A percentile compares a stretch with the other conserved stretches of the same genome.
These are phyloP conservation scores for Drosophila triauraria DNA, from an alignment of 1,140 invertebrate genomes.

Conservation along the genomic window DNA sequence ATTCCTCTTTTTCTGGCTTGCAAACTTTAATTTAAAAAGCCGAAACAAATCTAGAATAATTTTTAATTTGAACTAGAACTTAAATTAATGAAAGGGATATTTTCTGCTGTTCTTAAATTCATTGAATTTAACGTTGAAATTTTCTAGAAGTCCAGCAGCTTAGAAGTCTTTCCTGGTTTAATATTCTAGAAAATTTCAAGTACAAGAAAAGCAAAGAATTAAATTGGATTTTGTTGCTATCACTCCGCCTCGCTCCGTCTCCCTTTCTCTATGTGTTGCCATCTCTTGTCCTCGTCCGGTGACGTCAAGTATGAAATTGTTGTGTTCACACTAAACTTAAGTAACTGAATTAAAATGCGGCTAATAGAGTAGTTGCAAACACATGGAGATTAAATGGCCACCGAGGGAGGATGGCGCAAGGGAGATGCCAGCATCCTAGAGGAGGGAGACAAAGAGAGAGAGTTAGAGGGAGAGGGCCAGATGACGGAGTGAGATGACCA, in stretches of 20 bases:
- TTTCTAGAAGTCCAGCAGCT: not conserved
- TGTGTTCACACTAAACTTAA: constrained; percentile 84
- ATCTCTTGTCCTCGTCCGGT: constrained; percentile 35
- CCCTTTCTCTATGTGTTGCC: not conserved
- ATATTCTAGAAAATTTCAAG: not conserved
- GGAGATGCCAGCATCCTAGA: not conserved
- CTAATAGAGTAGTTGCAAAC: constrained; percentile 81
- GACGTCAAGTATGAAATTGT: constrained; percentile 80
- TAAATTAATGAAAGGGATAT: too few species aligned
- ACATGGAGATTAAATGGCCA: constrained; percentile 61
- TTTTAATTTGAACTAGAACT: too few species aligned
- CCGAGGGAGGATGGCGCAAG: constrained; percentile 6
- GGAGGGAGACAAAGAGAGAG: not conserved
- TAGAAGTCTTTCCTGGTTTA: not conserved
- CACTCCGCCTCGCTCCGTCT: not conserved
- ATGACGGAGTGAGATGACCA: constrained; percentile 50
- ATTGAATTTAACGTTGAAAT: not conserved
- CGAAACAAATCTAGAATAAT: too few species aligned
- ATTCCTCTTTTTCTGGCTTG: too few species aligned
- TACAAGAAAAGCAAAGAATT: not conserved
- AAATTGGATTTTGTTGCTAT: not conserved
- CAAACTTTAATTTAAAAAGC: too few species aligned
- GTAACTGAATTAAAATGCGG: constrained; percentile 83
- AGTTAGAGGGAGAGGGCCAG: not conserved
- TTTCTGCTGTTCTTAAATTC: too few species aligned